A percentile compares a stretch with the other conserved stretches of the same genome.
Evolutionary conservation across 2,797 vertebrate species (phyloP).

Genomic region (Channa striata): DNA sequence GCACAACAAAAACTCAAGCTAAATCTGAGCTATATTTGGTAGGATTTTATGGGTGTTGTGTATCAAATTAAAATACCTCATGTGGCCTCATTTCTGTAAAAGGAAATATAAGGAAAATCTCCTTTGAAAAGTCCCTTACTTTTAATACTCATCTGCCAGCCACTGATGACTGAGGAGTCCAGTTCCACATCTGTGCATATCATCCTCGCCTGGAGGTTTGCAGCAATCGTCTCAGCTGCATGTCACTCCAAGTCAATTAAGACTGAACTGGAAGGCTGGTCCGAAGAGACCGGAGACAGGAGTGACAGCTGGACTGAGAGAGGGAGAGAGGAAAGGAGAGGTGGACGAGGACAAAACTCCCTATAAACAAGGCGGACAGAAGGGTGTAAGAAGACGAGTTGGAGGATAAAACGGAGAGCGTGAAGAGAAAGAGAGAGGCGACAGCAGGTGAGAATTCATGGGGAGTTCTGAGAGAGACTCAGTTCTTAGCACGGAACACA

Average conservation of each 20-base stretch:
- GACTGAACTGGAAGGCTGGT: constrained; percentile 57
- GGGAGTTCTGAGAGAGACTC: constrained; percentile 49
- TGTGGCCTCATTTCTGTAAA: constrained; percentile 41
- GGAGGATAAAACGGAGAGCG: constrained; percentile 21
- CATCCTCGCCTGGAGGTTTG: constrained; percentile 51
- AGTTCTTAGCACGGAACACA: constrained; percentile 54
- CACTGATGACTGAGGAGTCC: constrained; percentile 53
- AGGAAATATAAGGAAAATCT: constrained; percentile 10
- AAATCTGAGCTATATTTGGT: constrained; percentile 10
- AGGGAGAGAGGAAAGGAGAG: constrained; percentile 6
- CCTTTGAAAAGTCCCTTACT: constrained; percentile 22
- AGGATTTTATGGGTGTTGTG: constrained; percentile 5
- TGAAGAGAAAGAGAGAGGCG: constrained; percentile 15
- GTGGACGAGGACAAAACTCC: constrained; percentile 24
- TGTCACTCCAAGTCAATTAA: constrained; percentile 75
- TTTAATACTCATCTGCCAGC: constrained; percentile 26
- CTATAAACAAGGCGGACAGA: constrained; percentile 6
- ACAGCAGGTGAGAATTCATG: constrained; percentile 48
- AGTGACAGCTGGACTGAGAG: constrained; percentile 54
- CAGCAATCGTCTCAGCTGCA: constrained; percentile 52
- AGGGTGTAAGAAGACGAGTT: constrained; percentile 1
- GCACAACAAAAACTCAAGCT: neutral
- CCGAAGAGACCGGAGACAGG: constrained; percentile 48
- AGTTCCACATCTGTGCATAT: constrained; percentile 58
- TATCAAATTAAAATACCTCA: constrained; percentile 13